Evolutionary conservation across 2,113 vertebrate species (phyloP).

Genomic region (Thymallus thymallus): DNA sequence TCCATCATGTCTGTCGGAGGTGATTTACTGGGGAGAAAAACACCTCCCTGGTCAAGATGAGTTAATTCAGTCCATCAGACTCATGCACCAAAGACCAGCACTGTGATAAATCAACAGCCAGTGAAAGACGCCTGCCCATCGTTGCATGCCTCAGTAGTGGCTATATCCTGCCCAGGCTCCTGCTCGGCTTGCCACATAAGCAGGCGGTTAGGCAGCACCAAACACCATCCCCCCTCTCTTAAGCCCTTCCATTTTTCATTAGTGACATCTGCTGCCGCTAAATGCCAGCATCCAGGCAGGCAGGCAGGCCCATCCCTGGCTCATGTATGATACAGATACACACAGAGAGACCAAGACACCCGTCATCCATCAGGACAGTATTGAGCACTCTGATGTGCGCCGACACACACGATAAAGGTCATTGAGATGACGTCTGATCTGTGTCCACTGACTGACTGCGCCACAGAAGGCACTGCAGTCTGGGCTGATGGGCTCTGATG

Average conservation of each 20-base stretch:
- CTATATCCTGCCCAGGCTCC: background rate
- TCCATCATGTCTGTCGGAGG: too few relatives aligned
- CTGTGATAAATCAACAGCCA: slow-evolving; percentile 1
- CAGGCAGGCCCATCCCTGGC: background rate
- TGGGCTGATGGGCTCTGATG: too few relatives aligned
- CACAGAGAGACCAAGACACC: background rate
- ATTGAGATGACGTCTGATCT: too few relatives aligned
- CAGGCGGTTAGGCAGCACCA: background rate
- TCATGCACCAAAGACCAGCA: background rate
- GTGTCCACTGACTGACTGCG: too few relatives aligned
- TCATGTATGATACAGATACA: background rate
- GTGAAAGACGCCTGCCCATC: background rate
- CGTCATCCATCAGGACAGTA: background rate
- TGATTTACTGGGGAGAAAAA: background rate
- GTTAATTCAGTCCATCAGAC: too few relatives aligned
- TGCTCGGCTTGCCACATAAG: too few relatives aligned
- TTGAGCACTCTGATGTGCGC: too few relatives aligned
- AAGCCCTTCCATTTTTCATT: slow-evolving; percentile 8
- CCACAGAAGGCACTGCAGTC: too few relatives aligned
- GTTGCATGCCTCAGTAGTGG: background rate
- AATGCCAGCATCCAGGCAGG: background rate
- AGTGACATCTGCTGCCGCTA: background rate
- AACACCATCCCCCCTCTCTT: background rate
- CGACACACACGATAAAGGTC: too few relatives aligned
- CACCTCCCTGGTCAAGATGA: background rate